Evolutionary conservation across 2,888 invertebrate species (phyloP).

Genomic region (Eupithecia dodoneata): DNA sequence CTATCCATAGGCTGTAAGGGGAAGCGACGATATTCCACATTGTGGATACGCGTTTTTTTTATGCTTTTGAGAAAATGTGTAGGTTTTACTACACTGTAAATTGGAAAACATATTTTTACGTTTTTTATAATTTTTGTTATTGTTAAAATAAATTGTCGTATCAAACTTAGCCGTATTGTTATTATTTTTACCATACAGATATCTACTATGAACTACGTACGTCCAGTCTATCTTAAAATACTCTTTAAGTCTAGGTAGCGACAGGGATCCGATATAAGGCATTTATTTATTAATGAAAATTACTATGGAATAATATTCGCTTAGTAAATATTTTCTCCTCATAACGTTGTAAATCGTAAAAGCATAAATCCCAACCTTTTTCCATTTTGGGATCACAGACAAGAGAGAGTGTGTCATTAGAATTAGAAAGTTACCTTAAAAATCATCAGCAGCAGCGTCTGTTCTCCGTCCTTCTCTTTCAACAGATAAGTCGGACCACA

Average conservation of each 20-base stretch:
- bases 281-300: too few species aligned
- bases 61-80: slow-evolving; percentile 51
- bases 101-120: slow-evolving; percentile 40
- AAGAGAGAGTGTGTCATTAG: not conserved
- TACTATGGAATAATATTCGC: too few species aligned
- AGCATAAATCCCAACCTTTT: too few species aligned
- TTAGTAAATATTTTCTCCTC: too few species aligned
- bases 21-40: slow-evolving; percentile 38
- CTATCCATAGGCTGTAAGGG: not conserved
- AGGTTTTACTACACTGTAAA: slow-evolving; percentile 64
- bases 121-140: slow-evolving; percentile 43
- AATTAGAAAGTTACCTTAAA: slow-evolving; percentile 84
- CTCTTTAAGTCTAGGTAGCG: too few species aligned
- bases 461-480: slow-evolving; percentile 77
- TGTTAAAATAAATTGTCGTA: slow-evolving; percentile 34
- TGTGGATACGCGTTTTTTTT: slow-evolving; percentile 38
- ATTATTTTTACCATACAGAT: not conserved
- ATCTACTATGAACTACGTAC: not conserved
- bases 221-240: too few species aligned
- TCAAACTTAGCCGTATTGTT: slow-evolving; percentile 21
- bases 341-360: too few species aligned
- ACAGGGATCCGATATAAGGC: too few species aligned
- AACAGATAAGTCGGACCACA: slow-evolving; percentile 88
- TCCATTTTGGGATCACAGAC: not conserved
- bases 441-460: slow-evolving; percentile 86